Base-by-base conservation (phyloP, 2,888 invertebrate species). In the Antheraea assamensis region DNA sequence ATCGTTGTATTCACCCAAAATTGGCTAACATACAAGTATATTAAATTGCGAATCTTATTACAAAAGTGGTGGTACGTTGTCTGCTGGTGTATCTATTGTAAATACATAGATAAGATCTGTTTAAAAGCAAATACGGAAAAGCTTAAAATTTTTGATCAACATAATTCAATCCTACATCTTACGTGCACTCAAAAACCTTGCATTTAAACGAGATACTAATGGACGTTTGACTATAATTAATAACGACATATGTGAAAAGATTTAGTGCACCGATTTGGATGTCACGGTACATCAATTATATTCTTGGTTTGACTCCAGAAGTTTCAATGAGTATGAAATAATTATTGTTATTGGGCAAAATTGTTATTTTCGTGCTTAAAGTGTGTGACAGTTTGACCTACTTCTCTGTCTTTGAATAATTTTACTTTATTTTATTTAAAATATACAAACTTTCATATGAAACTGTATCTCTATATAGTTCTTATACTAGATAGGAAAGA, bases 221-320 rank as follows among this genome's bases (percentile, higher is more conserved):
- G 70, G 73, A 35, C 70, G 58, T 19, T 70, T 70, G 66, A 70
- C 35, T 73, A 73, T 73, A 70, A 73, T 70, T 73, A 70, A 70
- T 68, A 73, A 55, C 70, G 70, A 73, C 73, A 70, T 70, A 55
- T 73, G 70, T 58, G 24, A 30, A 31, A 8, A 70, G 70, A 70
- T 73, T 70, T 27, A 27, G 58, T 42, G 58, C 73, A 49, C 58
- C 70, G 42, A 70, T 73, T 72, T 64, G 55, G 66, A 72, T 58
- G 73, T 74, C n/a, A 75, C 30, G 58, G 49, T 71, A 72, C 73
- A 74, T 73, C 71, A 52, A 74, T 77, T 73, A 74, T 70, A 73
- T 5, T 72, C 74, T 75, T 74, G 76, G 74, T 76, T 55, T 68
- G 15, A n/a, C 64, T 75, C 76, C 75, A 75, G 74, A 74, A 70